Evolutionary conservation across 2,888 invertebrate species (phyloP).

Genomic region (Tiphia femorata): DNA sequence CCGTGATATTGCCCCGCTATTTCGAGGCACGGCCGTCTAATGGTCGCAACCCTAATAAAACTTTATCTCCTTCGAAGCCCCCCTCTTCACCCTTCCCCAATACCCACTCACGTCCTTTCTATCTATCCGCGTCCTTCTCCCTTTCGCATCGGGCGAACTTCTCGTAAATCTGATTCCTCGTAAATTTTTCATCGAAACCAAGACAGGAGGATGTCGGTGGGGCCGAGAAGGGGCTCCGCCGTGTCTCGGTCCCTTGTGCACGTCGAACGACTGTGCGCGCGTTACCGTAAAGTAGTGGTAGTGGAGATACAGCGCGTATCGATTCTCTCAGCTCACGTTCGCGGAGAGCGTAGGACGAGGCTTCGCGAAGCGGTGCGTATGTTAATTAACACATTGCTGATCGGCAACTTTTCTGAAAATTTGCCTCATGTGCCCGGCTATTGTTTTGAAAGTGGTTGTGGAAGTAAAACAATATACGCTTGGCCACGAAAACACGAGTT

Average conservation of each 20-base stretch:
- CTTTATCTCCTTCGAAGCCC: not conserved
- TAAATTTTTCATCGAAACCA: constrained; percentile 23
- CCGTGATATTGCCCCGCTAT: no score
- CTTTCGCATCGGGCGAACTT: not conserved
- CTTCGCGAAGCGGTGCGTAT: not conserved
- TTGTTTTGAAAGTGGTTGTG: no score
- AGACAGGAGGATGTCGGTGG: constrained; percentile 1
- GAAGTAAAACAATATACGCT: no score
- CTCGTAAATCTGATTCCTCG: constrained; percentile 20
- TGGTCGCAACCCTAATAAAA: no score
- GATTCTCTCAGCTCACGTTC: constrained; percentile 18
- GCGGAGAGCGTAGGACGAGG: not conserved
- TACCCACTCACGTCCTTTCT: not conserved
- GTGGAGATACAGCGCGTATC: constrained; percentile 13
- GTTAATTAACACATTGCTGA: no score
- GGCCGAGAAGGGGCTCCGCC: not conserved
- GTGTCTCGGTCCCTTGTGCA: no score
- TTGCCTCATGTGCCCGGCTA: no score
- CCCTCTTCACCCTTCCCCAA: not conserved
- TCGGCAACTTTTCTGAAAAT: no score
- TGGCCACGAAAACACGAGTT: no score
- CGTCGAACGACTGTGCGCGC: no score
- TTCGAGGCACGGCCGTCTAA: no score
- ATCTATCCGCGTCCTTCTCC: not conserved
- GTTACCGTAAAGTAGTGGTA: no score